Base-by-base conservation (phyloP, 1,140 invertebrate species). In the Patella vulgata region DNA sequence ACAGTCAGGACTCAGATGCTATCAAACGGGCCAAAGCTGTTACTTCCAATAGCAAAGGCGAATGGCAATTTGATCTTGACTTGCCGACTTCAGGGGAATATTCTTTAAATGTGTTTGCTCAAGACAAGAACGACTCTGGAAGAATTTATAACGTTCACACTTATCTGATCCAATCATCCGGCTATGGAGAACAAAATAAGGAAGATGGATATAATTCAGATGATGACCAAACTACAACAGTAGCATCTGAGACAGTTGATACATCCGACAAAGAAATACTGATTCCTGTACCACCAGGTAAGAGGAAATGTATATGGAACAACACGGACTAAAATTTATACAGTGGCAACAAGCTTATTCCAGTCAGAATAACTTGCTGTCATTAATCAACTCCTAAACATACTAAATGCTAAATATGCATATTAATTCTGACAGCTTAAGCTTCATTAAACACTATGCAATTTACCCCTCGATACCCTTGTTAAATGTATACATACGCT, bases 61-160 rank as follows among this genome's bases (percentile, higher is more conserved):
- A 72, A 46, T 79, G 77, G 79, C 54, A 61, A 8, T 80, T 81
- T 53, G 73, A 79, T 48, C 46, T 80, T 2, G 75, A 77, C 36
- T 60, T 82, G 60, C 74, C 76, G 4, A 65, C 73, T 4, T 55
- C 63, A 8, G 80, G 79, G 1, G 79, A 82, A 63, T 82, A 80
- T 59, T 76, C 78, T 1, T 51, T 80, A n/a, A 82, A 81, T 61
- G 70, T 82, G 39, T 82, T 77, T 59, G 74, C 72, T 14, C 66
- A 70, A 44, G 50, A 72, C 28, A 77, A 80, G 58, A 66, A 42
- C 6, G 56, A 78, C 40, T 55, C 51, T 1, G 60, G 39, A 17
- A 63, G 78, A 42, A 73, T 82, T 30, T 70, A 77, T 59, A 78
- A 76, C 48, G 74, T 80, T 12, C 74, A 82, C 59, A 68, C 72